Percentiles rank a stretch among this genome's conserved stretches.
Conservation (phyloP, 1,140 invertebrate genomes). For the Anthonomus grandis region DNA sequence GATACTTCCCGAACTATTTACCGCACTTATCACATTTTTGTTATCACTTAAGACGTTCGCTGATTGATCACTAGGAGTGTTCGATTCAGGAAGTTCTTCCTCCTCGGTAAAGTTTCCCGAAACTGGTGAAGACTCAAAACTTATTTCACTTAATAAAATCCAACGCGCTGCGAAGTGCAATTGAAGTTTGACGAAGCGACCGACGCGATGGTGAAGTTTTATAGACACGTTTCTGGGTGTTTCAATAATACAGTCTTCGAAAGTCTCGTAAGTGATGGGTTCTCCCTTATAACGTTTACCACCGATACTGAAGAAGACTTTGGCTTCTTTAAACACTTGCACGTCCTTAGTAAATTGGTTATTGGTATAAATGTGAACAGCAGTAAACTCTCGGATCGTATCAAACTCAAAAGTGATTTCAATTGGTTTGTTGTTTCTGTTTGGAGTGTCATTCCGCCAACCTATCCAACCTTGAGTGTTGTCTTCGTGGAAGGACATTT, state of each 20-base stretch:
- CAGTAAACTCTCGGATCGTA: slow-evolving; percentile 81
- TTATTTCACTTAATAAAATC: slow-evolving; percentile 88
- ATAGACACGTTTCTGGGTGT: slow-evolving; percentile 78
- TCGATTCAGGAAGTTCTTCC: slow-evolving; percentile 31
- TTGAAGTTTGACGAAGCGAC: slow-evolving; percentile 75
- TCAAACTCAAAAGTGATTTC: slow-evolving; percentile 87
- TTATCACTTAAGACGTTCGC: slow-evolving; percentile 27
- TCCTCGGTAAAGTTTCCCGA: slow-evolving; percentile 44
- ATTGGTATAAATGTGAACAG: slow-evolving; percentile 77
- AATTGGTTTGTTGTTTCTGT: slow-evolving; percentile 60
- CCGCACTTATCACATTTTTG: slow-evolving; percentile 41
- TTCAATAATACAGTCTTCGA: slow-evolving; percentile 80
- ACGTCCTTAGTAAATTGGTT: slow-evolving; percentile 79
- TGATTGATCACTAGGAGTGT: slow-evolving; percentile 35
- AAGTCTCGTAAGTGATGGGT: slow-evolving; percentile 69
- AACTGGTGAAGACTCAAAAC: slow-evolving; percentile 64
- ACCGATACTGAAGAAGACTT: slow-evolving; percentile 79
- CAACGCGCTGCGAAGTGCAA: slow-evolving; percentile 79
- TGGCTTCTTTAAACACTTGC: slow-evolving; percentile 75
- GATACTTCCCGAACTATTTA: slow-evolving; percentile 34
- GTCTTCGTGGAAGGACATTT: slow-evolving; percentile 63
- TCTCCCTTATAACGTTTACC: slow-evolving; percentile 72
- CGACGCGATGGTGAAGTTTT: slow-evolving; percentile 78
- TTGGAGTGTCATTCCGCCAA: slow-evolving; percentile 83
- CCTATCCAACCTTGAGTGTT: slow-evolving; percentile 82